Evolutionary conservation across 2,888 invertebrate species (phyloP), one percentile per base, ranked within the genome.

Genomic region (Agriopis marginaria): DNA sequence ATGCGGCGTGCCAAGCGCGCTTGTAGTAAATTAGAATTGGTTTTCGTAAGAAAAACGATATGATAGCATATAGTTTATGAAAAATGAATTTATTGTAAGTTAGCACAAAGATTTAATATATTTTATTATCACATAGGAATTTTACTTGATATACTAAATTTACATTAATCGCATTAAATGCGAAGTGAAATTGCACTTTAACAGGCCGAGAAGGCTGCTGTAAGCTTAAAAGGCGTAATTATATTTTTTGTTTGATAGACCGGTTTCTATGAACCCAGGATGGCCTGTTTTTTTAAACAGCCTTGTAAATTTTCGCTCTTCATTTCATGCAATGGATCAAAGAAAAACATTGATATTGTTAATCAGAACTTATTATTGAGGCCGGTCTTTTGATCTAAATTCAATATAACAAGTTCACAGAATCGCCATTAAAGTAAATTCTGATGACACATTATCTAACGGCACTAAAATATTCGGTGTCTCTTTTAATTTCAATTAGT

Each of bases 21-120:
- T 85, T 32, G 12, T 87, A 88, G 85, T 84, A 82, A 88, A 85
- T 83, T 89, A 87, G 84, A 88, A 88, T 90, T 88, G 88, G 88
- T 87, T 91, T 90, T 88, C 84, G 82, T 88, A 88, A 86, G 83
- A 84, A 84, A 86, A 86, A 77, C 79, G 32, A 83, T 79, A 66
- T 79, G 86, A 89, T 91, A 92, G 87, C 83, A 88, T 90, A 92
- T 93, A 92, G 90, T 92, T 90, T 90, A 92, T 91, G 86, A 89
- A 85, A 90, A 91, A 89, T 89, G 92, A 94, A 92, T 94, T 93
- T 94, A 93, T 93, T 89, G 91, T 93, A 94, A 93, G 93, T 91
- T 94, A 93, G 93, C 93, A 94, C 93, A 94, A 94, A 94, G 93
- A 93, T 92, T 93, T 94, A 93, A 94, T 94, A 93, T 94, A 94